Conservation (phyloP, 2,797 vertebrate species). For the Furcifer pardalis region DNA sequence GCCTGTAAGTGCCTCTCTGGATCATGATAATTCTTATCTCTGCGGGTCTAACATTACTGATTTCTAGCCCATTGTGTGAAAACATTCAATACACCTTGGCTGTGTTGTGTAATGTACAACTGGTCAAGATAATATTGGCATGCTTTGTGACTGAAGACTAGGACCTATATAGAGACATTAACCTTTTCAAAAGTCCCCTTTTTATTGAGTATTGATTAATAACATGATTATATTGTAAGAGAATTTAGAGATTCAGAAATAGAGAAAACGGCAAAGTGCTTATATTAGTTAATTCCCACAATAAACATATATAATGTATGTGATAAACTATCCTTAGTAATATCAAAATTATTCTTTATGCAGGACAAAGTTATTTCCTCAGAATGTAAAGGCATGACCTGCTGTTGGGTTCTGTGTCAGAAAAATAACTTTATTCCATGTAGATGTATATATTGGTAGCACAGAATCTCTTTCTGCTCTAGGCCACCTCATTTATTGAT, state of each 20-base stretch:
- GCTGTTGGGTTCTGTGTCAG: constrained; percentile 67
- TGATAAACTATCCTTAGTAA: constrained; percentile 66
- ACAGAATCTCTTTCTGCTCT: constrained; percentile 60
- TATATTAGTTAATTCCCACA: constrained; percentile 65
- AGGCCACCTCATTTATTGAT: constrained; percentile 68
- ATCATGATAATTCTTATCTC: constrained; percentile 74
- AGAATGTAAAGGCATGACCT: constrained; percentile 64
- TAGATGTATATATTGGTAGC: constrained; percentile 53
- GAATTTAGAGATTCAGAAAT: constrained; percentile 64
- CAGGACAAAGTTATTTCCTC: constrained; percentile 57
- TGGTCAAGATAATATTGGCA: constrained; percentile 69
- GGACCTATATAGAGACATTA: constrained; percentile 67
- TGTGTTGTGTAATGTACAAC: constrained; percentile 68
- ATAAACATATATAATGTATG: constrained; percentile 47
- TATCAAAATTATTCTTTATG: constrained; percentile 57
- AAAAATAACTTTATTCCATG: constrained; percentile 66
- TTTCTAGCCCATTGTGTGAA: constrained; percentile 69
- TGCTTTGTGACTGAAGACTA: constrained; percentile 62
- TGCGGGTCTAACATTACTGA: constrained; percentile 70
- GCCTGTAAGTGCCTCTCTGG: constrained; percentile 66
- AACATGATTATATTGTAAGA: constrained; percentile 73
- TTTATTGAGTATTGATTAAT: constrained; percentile 61
- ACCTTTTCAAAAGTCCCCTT: constrained; percentile 62
- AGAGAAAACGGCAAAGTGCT: constrained; percentile 57
- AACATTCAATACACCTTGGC: constrained; percentile 71